Evolutionary conservation across 2,113 vertebrate species (phyloP).

Genomic region (human): DNA sequence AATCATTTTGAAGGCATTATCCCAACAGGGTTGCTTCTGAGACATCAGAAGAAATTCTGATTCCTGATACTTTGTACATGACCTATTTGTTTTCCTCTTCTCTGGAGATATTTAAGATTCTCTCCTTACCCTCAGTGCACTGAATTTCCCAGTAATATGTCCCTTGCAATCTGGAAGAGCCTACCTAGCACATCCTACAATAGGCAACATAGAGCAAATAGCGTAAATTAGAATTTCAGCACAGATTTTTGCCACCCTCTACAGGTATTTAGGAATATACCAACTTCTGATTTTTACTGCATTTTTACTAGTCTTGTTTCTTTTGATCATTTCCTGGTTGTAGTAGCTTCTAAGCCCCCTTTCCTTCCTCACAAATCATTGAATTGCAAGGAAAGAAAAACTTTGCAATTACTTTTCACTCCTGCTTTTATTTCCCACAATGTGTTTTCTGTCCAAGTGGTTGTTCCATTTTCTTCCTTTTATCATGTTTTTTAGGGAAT

Average conservation of each 20-base stretch:
- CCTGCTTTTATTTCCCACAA: not conserved
- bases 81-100: not conserved
- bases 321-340: not conserved
- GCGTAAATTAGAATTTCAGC: not conserved
- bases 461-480: not conserved
- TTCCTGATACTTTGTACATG: not conserved
- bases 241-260: not conserved
- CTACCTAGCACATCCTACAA: not conserved
- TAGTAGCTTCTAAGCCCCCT: not conserved
- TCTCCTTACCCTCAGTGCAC: not conserved
- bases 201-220: not conserved
- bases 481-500: not conserved
- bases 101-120: not conserved
- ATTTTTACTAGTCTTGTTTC: not conserved
- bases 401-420: not conserved
- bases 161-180: not conserved
- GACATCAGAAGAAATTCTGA: not conserved
- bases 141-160: not conserved
- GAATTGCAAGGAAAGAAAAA: not conserved
- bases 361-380: not conserved
- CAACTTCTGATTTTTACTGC: not conserved
- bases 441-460: not conserved
- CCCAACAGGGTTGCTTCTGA: not conserved
- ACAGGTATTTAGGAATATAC: not conserved
- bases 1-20: slow-evolving; percentile 42